These are phyloP conservation scores for Plagiodera versicolora DNA, from an alignment of 2,888 invertebrate species.

Conservation along the genomic window DNA sequence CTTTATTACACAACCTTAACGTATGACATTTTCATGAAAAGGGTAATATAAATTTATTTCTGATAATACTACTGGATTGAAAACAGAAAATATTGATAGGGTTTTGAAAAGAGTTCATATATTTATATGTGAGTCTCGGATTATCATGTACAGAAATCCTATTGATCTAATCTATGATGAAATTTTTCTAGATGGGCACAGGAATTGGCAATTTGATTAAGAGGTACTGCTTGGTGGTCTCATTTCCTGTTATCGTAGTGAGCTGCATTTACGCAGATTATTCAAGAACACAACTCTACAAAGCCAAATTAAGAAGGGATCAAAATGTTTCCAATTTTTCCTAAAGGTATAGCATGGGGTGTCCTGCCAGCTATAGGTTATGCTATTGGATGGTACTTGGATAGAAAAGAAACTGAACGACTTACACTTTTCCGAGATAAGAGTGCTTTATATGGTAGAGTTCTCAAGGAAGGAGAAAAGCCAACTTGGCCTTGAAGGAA, in stretches of 20 bases:
- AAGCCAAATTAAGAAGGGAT: constrained; percentile 47
- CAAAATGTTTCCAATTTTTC: constrained; percentile 62
- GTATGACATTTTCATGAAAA: too few relatives aligned
- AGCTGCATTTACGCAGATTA: constrained; percentile 71
- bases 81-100: too few relatives aligned
- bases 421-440: constrained; percentile 77
- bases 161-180: too few relatives aligned
- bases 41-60: too few relatives aligned
- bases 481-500: constrained; percentile 70
- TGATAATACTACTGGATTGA: too few relatives aligned
- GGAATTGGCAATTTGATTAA: constrained; percentile 55
- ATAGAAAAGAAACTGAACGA: constrained; percentile 70
- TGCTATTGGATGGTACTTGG: constrained; percentile 65
- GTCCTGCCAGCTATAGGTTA: constrained; percentile 62
- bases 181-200: constrained; percentile 57
- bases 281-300: constrained; percentile 74
- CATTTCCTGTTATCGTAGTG: constrained; percentile 66
- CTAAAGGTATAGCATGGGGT: constrained; percentile 56
- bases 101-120: too few relatives aligned
- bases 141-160: too few relatives aligned
- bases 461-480: constrained; percentile 64
- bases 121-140: too few relatives aligned
- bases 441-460: constrained; percentile 74
- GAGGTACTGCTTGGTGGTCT: constrained; percentile 68
- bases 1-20: too few relatives aligned